A percentile compares a stretch with the other conserved stretches of the same genome.
Conservation (phyloP, 2,888 invertebrate genomes). For the Ctenicera cuprea region DNA sequence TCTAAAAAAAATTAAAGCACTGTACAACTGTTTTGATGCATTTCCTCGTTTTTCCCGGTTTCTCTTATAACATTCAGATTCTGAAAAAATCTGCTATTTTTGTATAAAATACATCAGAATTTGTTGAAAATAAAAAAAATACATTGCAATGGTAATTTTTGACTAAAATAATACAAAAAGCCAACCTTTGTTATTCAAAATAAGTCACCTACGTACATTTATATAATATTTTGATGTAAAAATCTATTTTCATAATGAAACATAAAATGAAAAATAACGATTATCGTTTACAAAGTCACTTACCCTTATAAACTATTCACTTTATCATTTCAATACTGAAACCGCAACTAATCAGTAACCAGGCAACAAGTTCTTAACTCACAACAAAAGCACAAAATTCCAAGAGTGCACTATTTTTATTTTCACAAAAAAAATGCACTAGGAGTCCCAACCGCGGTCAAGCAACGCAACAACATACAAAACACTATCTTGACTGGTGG, state of each 20-base stretch:
- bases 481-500: constrained; percentile 28
- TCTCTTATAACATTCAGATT: too few species aligned
- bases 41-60: too few species aligned
- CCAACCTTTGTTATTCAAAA: too few species aligned
- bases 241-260: background rate
- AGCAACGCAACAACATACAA: constrained; percentile 18
- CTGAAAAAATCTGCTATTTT: too few species aligned
- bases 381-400: constrained; percentile 42
- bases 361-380: constrained; percentile 47
- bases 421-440: constrained; percentile 27
- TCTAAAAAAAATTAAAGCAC: too few species aligned
- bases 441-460: constrained; percentile 8
- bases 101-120: too few species aligned
- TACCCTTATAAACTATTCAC: constrained; percentile 47
- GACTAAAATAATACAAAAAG: too few species aligned
- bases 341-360: constrained; percentile 44
- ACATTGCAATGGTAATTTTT: too few species aligned
- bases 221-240: too few species aligned
- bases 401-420: constrained; percentile 35
- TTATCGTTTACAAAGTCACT: constrained; percentile 25
- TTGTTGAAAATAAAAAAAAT: too few species aligned
- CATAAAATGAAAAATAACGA: background rate
- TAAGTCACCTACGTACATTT: too few species aligned
- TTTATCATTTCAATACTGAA: constrained; percentile 32
- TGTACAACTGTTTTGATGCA: too few species aligned